Evolutionary conservation across 2,113 vertebrate genomes (phyloP), one percentile per base, ranked within the genome.

Genomic region (Mormoops blainvillei): DNA sequence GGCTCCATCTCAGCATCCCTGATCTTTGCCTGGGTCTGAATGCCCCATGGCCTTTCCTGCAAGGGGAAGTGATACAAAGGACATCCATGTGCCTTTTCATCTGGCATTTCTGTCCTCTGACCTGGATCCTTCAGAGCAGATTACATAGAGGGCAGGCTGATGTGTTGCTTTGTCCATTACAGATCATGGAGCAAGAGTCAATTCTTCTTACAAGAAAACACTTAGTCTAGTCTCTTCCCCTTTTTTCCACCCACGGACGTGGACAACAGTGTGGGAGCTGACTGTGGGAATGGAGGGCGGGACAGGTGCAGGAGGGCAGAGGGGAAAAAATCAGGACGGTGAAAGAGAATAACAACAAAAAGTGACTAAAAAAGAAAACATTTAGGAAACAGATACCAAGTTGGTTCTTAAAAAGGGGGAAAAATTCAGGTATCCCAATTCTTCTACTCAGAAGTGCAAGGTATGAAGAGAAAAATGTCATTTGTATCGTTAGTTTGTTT

Each of bases 61-160:
- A 56, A 68, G 63, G 90, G 11, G 38, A 85, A 22, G 31, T 1
- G 36, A 76, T 11, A 36, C 36, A 20, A 16, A 85, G 71, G 87
- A 3, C 24, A 41, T 1, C 4, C 0, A 0, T 0, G 0, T 10
- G 3, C 43, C 36, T 65, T 84, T 43, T 43, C 1, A 48, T 65
- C 19, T 65, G 22, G 52, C 33, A 9, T 45, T 50, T 78, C 26
- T 71, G 36, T 31, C 56, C 87, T 56, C 89, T 96, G 95, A 58
- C 86, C 82, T 93, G 45, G 33, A 43, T 77, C 86, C 71, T 88
- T 93, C 95, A 85, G 58, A 76, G 65, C 2, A 41, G 68, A 82
- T 70, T 65, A 68, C 31, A 7, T 1, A 31, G 4, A 67, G 63
- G 26, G 56, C 7, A 41, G 41, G 54, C 65, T 77, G 81, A 92